Evolutionary conservation across 1,140 invertebrate genomes (phyloP), one percentile per base, ranked within the genome.

Genomic region (Lithobius niger): DNA sequence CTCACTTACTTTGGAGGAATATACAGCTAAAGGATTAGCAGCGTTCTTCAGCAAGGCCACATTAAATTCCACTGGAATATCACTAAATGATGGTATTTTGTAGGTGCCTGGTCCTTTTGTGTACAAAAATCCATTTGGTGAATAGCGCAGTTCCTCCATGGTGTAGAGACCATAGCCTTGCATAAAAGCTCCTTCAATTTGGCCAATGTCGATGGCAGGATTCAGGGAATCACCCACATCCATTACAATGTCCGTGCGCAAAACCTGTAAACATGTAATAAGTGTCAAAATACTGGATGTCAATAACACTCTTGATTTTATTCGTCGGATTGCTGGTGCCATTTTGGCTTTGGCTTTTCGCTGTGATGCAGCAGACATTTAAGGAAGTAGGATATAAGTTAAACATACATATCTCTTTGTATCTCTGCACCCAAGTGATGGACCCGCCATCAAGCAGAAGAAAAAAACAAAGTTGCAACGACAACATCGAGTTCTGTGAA

Each of bases 151-250:
- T 67, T 95, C 88, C 71, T 97, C 93, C 59, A 97, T 72, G 1
- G 88, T 88, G 64, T 87, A 95, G 42, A 96, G 66, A 2, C 93
- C 92, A 65, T 92, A 89, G 0, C 92, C 92, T 78, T 96, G 92
- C 60, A 88, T 79, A 63, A 94, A 96, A 0, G 77, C 93, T 27
- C 93, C 93, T n/a, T n/a, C n/a, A n/a, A n/a, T n/a, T n/a, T n/a
- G n/a, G n/a, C n/a, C n/a, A n/a, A n/a, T n/a, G n/a, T 97, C 93
- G 61, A 97, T 92, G 0, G 91, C 89, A 24, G 92, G 92, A 73
- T 97, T 97, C 27, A 97, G 71, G 73, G 88, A 94, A 56, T 88
- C 80, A 19, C 86, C 85, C 51, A 96, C 75, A 72, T 97, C 93
- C 91, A 96, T 96, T 0, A 97, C 89, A 62, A 97, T 96, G 64